Percentiles rank a stretch among this genome's conserved stretches.
phyloP scores from a whole-genome alignment of 2,797 vertebrate genomes.

The Selene dorsalis region DNA sequence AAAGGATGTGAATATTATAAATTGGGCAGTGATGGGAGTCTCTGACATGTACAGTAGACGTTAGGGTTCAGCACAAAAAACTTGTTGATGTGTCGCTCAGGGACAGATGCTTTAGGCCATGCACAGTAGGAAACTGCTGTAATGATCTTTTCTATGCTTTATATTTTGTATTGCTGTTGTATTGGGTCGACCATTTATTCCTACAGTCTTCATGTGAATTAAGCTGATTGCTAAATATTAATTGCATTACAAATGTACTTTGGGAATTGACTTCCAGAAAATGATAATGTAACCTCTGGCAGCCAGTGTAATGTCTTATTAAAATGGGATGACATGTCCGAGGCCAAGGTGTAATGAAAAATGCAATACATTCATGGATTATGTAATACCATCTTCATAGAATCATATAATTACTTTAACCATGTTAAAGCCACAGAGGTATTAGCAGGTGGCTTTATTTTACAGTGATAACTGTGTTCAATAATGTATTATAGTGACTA shows the following conservation, averaged over 20 bases:
- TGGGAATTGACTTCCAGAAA: slow-evolving; percentile 30
- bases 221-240: slow-evolving; percentile 46
- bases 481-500: not conserved
- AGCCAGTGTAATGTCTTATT: slow-evolving; percentile 32
- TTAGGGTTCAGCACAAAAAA: not conserved
- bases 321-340: slow-evolving; percentile 37
- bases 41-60: slow-evolving; percentile 25
- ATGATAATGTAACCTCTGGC: slow-evolving; percentile 45
- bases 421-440: not conserved
- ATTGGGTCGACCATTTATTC: slow-evolving; percentile 3
- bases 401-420: slow-evolving; percentile 34
- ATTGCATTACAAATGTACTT: slow-evolving; percentile 47
- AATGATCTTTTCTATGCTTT: slow-evolving; percentile 11
- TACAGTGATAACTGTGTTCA: slow-evolving; percentile 8
- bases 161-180: slow-evolving; percentile 15
- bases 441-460: not conserved
- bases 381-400: slow-evolving; percentile 38
- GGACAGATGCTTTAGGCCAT: not conserved
- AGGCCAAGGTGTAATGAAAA: slow-evolving; percentile 46
- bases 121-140: too few relatives aligned
- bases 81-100: slow-evolving; percentile 26
- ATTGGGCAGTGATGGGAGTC: not conserved
- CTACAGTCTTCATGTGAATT: slow-evolving; percentile 12
- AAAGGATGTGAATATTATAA: not conserved
- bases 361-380: slow-evolving; percentile 50